Conservation (phyloP, 2,113 vertebrate genomes). For the Otocyon megalotis region DNA sequence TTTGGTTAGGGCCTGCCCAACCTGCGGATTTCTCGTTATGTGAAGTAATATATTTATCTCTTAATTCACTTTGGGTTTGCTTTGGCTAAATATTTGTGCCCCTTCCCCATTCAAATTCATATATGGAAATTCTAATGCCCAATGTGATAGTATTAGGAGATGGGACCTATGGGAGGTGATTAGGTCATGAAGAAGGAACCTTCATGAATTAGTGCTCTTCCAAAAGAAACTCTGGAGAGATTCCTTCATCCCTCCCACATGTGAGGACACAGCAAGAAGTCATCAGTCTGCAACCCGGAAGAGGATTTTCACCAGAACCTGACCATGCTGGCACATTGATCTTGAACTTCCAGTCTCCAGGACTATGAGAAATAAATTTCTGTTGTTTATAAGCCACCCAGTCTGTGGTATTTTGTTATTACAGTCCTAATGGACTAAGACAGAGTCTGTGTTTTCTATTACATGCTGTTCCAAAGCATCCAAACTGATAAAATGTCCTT, state of each 20-base stretch:
- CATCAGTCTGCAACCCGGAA: not conserved
- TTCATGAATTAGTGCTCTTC: not conserved
- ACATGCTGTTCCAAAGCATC: slow-evolving; percentile 7
- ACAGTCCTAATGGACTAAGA: not conserved
- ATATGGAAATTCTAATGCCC: not conserved
- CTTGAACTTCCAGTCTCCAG: not conserved
- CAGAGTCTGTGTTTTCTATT: slow-evolving; percentile 35
- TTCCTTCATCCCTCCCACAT: not conserved
- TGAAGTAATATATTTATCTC: not conserved
- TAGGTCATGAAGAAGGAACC: not conserved
- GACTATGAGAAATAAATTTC: not conserved
- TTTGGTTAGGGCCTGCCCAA: not conserved
- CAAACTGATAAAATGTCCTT: slow-evolving; percentile 36
- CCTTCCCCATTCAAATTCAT: not conserved
- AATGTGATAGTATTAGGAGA: not conserved
- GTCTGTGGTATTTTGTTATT: not conserved
- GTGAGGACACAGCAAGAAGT: not conserved
- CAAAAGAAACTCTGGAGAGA: not conserved
- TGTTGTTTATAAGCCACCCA: not conserved
- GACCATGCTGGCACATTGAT: not conserved
- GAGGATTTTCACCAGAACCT: not conserved
- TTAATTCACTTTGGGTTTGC: not conserved
- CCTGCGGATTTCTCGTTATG: not conserved
- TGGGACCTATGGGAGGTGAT: not conserved
- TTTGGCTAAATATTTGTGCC: not conserved